Evolutionary conservation across 2,888 invertebrate genomes (phyloP).

Genomic region (Sarcophaga variegata): DNA sequence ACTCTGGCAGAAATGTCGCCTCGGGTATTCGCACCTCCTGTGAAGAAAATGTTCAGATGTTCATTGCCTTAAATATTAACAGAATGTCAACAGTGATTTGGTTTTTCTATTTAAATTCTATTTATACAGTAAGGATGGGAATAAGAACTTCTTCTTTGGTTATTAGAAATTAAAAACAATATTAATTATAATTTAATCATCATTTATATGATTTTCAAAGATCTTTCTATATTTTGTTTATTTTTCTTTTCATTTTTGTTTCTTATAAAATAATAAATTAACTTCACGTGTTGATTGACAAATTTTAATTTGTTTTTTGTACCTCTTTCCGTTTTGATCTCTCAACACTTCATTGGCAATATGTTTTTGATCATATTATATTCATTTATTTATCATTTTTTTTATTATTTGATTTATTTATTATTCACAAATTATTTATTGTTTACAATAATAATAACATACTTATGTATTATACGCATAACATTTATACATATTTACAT

Average conservation of each 20-base stretch:
- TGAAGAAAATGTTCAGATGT: too few species aligned
- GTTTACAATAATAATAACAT: slow-evolving; percentile 27
- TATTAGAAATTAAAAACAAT: too few species aligned
- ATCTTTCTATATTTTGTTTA: neutral
- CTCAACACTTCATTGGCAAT: neutral
- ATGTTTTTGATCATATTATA: neutral
- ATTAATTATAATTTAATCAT: too few species aligned
- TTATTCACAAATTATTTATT: slow-evolving; percentile 15
- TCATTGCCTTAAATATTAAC: too few species aligned
- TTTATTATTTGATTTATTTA: slow-evolving; percentile 13
- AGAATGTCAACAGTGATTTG: too few species aligned
- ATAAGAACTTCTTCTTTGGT: too few species aligned
- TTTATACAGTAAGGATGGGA: too few species aligned
- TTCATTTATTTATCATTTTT: neutral
- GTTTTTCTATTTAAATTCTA: too few species aligned
- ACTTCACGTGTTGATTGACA: slow-evolving; percentile 34
- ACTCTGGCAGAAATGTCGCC: too few species aligned
- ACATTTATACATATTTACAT: neutral
- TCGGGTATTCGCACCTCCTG: too few species aligned
- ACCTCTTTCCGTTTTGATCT: neutral
- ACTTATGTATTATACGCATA: neutral
- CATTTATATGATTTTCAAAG: neutral
- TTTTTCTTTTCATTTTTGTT: neutral
- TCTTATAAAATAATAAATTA: slow-evolving; percentile 15
- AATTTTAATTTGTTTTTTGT: neutral